Evolutionary conservation across 1,140 invertebrate species (phyloP).

Genomic region (Sarcophaga bullata): DNA sequence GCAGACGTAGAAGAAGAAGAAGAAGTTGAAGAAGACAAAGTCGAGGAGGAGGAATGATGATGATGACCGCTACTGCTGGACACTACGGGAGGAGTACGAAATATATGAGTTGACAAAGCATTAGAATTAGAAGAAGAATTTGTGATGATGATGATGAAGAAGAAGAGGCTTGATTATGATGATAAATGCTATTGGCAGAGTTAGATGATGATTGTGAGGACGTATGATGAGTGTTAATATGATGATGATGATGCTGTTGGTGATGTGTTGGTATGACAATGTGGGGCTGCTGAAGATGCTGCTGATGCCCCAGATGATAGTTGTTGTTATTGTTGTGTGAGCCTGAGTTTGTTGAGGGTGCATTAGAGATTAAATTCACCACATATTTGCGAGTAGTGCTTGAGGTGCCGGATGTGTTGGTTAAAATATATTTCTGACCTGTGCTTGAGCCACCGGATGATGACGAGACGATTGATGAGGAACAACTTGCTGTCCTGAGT

Average conservation of each 20-base stretch:
- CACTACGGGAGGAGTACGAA: slow-evolving; percentile 63
- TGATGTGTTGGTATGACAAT: slow-evolving; percentile 46
- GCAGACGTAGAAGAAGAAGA: slow-evolving; percentile 27
- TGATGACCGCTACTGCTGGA: slow-evolving; percentile 56
- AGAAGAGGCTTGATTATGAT: slow-evolving; percentile 32
- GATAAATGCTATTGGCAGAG: slow-evolving; percentile 45
- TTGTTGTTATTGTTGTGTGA: slow-evolving; percentile 52
- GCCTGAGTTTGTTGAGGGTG: slow-evolving; percentile 36
- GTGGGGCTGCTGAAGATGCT: slow-evolving; percentile 40
- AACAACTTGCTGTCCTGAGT: slow-evolving; percentile 45
- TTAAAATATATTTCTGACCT: slow-evolving; percentile 41
- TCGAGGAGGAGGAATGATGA: slow-evolving; percentile 35
- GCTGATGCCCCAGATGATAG: slow-evolving; percentile 42
- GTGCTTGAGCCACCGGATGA: background rate
- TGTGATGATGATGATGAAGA: slow-evolving; percentile 30
- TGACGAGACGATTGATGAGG: background rate
- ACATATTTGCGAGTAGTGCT: slow-evolving; percentile 57
- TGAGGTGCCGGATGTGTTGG: too few relatives aligned
- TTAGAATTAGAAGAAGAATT: slow-evolving; percentile 47
- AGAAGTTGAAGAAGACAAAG: slow-evolving; percentile 42
- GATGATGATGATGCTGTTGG: slow-evolving; percentile 49
- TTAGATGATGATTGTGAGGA: slow-evolving; percentile 24
- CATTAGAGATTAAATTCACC: slow-evolving; percentile 55
- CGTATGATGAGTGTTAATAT: slow-evolving; percentile 30
- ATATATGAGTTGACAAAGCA: slow-evolving; percentile 53